Conservation (phyloP, 2,797 vertebrate species). For the Sebastes wilsoni region DNA sequence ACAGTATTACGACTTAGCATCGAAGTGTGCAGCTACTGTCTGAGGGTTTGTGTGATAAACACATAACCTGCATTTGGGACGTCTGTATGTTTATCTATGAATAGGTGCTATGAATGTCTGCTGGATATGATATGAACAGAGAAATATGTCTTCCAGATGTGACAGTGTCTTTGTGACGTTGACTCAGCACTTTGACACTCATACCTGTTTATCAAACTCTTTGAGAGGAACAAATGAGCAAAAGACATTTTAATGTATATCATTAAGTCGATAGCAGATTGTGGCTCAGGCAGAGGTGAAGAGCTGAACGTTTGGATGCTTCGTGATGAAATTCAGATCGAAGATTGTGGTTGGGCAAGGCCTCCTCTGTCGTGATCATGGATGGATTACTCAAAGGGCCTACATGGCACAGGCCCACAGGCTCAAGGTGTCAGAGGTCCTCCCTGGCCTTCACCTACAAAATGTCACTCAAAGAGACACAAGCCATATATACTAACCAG, state of each 20-base stretch:
- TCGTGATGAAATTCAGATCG: not conserved
- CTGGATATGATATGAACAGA: not conserved
- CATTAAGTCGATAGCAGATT: not conserved
- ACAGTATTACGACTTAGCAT: not conserved
- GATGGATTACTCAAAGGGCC: too few relatives aligned
- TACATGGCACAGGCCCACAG: too few relatives aligned
- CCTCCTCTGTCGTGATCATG: not conserved
- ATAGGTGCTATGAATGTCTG: not conserved
- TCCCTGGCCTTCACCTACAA: not conserved
- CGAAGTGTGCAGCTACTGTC: not conserved
- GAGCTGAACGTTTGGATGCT: not conserved
- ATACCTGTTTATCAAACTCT: not conserved
- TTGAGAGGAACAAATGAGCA: not conserved
- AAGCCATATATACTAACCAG: too few relatives aligned
- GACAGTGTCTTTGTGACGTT: not conserved
- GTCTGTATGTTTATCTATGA: not conserved
- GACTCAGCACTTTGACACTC: not conserved
- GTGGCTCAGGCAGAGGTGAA: not conserved
- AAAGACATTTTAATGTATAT: not conserved
- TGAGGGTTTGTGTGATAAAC: conserved; percentile 1
- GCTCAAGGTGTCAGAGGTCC: too few relatives aligned
- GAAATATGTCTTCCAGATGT: not conserved
- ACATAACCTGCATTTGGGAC: not conserved
- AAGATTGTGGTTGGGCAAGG: not conserved
- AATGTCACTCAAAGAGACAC: not conserved